These are phyloP conservation scores for Aurelia sp. DNA, from an alignment of 30 jellyfish, hydroid and myxozoan species.

Conservation along the genomic window DNA sequence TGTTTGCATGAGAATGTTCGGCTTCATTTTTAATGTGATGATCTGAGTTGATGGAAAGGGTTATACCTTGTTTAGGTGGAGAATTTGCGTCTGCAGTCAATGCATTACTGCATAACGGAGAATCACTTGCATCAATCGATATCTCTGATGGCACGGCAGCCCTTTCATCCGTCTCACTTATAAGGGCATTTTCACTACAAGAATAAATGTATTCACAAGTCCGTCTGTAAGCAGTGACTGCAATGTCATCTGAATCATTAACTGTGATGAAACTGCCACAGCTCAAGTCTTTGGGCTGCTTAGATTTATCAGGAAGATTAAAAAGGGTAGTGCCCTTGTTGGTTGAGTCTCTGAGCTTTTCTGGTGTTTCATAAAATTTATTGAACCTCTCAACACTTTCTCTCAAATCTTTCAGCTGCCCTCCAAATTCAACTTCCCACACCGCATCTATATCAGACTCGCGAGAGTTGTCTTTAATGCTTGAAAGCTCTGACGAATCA, in stretches of 20 bases:
- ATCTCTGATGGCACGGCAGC: background rate
- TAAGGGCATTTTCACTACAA: background rate
- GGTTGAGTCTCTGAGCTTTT: too few species aligned
- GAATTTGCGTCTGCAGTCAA: too few species aligned
- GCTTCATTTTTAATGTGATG: too few species aligned
- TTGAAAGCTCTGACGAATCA: background rate
- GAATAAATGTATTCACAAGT: background rate
- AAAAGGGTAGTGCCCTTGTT: too few species aligned
- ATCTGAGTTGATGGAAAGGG: too few species aligned
- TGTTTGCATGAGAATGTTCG: too few species aligned
- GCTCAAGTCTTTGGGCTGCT: too few species aligned
- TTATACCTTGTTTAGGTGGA: too few species aligned
- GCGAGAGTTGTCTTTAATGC: background rate
- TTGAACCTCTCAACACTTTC: slow-evolving; percentile 49
- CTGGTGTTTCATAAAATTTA: slow-evolving; percentile 11
- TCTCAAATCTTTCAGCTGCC: slow-evolving; percentile 38
- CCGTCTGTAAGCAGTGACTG: background rate
- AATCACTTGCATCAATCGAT: too few species aligned
- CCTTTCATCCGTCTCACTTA: background rate
- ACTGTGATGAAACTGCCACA: too few species aligned
- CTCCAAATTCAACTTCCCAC: slow-evolving; percentile 51
- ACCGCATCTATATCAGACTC: slow-evolving; percentile 47
- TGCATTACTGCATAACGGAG: too few species aligned
- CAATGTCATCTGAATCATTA: background rate
- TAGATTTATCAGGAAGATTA: too few species aligned